Percentiles rank a stretch among this genome's conserved stretches.
Conservation (phyloP, 2,797 vertebrate genomes). For the Neopelma chrysocephalum region DNA sequence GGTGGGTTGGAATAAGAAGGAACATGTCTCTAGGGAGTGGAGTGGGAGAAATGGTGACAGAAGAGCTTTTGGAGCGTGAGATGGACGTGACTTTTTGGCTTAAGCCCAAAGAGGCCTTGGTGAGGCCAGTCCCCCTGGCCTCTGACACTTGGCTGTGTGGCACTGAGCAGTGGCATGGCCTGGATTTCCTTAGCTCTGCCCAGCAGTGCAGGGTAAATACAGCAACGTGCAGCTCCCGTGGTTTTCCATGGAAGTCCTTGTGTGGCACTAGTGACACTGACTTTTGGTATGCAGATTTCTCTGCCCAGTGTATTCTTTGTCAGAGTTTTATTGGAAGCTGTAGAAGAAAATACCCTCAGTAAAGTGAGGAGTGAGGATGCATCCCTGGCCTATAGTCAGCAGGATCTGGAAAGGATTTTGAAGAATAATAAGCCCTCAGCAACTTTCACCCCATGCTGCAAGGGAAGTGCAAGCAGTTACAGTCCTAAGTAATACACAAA, state of each 20-base stretch:
- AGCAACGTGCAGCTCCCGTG: rapidly evolving
- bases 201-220: rapidly evolving
- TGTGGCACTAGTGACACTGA: neutral
- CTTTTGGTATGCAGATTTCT: neutral
- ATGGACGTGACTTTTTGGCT: neutral
- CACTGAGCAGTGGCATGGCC: neutral
- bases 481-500: neutral
- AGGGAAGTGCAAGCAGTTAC: neutral
- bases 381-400: neutral
- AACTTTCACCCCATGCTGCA: neutral
- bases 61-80: neutral
- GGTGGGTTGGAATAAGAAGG: neutral
- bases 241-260: neutral
- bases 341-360: neutral
- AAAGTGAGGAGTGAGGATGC: neutral
- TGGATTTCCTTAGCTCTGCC: neutral
- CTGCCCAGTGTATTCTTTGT: neutral
- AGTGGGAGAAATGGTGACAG: neutral
- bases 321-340: neutral
- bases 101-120: neutral
- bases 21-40: rapidly evolving
- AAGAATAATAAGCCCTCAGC: neutral
- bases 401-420: neutral
- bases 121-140: neutral
- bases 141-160: neutral